Conservation (phyloP, 2,888 invertebrate species). For the Heteropelma amictum region DNA sequence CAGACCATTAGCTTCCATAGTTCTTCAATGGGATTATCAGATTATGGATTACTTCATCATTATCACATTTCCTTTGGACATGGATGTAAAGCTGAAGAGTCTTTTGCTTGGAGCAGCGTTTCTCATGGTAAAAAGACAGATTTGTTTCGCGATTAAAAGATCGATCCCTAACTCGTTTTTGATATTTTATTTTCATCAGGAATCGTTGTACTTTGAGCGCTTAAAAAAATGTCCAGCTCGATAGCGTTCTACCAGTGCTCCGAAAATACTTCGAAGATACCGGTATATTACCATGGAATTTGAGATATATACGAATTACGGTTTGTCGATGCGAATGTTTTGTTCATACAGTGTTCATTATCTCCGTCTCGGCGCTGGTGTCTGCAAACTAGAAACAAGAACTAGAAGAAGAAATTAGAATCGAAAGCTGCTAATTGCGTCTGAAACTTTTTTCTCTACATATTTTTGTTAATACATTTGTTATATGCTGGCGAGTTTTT, state of each 20-base stretch:
- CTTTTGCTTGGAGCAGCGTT: constrained; percentile 89
- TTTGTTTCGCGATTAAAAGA: constrained; percentile 11
- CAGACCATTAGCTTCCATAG: constrained; percentile 83
- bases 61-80: constrained; percentile 85
- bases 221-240: constrained; percentile 61
- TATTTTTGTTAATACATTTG: too few species aligned
- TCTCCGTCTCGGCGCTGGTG: too few species aligned
- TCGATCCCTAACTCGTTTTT: not conserved
- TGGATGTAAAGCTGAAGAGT: constrained; percentile 88
- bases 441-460: too few species aligned
- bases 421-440: too few species aligned
- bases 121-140: constrained; percentile 87
- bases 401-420: too few species aligned
- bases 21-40: constrained; percentile 85
- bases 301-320: not conserved
- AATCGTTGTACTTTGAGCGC: constrained; percentile 83
- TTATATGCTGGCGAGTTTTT: too few species aligned
- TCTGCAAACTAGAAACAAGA: too few species aligned
- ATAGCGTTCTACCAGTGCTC: not conserved
- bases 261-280: not conserved
- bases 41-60: constrained; percentile 86
- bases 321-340: not conserved
- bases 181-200: too few species aligned
- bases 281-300: too few species aligned
- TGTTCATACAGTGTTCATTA: too few species aligned